Evolutionary conservation across 30 jellyfish, hydroid and myxozoan species (phyloP).

Genomic region (Aurelia sp.): DNA sequence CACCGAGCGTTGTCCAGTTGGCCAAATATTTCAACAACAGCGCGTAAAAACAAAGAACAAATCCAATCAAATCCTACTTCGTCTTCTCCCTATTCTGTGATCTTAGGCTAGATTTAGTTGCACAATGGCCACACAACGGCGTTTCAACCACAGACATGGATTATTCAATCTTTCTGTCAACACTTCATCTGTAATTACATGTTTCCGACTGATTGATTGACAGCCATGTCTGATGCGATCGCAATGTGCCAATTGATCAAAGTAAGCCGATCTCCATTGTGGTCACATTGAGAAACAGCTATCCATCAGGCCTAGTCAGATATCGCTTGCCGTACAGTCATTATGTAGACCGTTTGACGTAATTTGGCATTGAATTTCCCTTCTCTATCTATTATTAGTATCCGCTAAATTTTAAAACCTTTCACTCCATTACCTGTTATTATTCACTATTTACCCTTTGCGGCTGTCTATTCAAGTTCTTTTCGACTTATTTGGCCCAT

Average conservation of each 20-base stretch:
- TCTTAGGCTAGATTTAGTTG: slow-evolving; percentile 38
- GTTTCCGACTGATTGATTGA: slow-evolving; percentile 91
- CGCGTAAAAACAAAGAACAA: slow-evolving; percentile 63
- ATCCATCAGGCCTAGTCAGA: slow-evolving; percentile 54
- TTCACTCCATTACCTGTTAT: slow-evolving; percentile 14
- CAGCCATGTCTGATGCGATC: slow-evolving; percentile 69
- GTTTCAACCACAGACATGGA: slow-evolving; percentile 75
- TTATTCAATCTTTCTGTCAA: slow-evolving; percentile 91
- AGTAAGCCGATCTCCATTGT: slow-evolving; percentile 61
- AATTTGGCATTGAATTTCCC: slow-evolving; percentile 25
- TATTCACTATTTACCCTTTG: slow-evolving; percentile 10
- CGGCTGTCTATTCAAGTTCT: not conserved
- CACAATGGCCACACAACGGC: slow-evolving; percentile 84
- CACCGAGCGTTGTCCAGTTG: slow-evolving; percentile 74
- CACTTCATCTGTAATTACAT: slow-evolving; percentile 88
- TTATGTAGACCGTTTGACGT: slow-evolving; percentile 34
- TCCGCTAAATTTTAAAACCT: not conserved
- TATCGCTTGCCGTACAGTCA: slow-evolving; percentile 24
- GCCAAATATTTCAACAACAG: slow-evolving; percentile 77
- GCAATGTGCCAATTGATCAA: slow-evolving; percentile 84
- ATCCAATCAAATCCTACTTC: slow-evolving; percentile 72
- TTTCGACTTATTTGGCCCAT: not conserved
- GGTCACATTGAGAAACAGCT: slow-evolving; percentile 26
- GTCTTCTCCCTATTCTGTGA: not conserved
- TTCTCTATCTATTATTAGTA: slow-evolving; percentile 17